Conservation (phyloP, 2,113 vertebrate genomes). For the Tachuris rubrigastra region DNA sequence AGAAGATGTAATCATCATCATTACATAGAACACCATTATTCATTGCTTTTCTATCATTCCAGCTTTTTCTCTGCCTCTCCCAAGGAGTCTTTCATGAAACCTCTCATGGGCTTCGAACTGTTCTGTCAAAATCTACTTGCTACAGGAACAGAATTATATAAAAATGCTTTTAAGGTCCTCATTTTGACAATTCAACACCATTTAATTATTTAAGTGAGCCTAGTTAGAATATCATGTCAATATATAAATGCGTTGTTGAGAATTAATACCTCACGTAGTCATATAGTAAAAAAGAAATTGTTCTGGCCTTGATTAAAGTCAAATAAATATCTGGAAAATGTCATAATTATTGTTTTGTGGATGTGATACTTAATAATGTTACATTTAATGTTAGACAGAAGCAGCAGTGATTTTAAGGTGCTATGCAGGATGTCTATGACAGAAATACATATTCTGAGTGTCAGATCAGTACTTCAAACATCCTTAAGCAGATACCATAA, state of each 20-base stretch:
- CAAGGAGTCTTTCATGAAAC: background rate
- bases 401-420: background rate
- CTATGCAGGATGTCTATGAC: background rate
- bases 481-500: background rate
- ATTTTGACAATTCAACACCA: background rate
- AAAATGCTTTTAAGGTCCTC: background rate
- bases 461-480: background rate
- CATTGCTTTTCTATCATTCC: background rate
- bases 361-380: background rate
- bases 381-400: background rate
- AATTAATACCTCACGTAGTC: background rate
- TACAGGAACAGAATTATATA: background rate
- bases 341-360: background rate
- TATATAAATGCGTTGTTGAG: rapidly evolving
- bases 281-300: background rate
- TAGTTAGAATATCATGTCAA: background rate
- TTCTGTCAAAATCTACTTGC: background rate
- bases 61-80: background rate
- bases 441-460: background rate
- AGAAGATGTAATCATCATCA: background rate
- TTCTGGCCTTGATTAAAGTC: background rate
- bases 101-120: background rate
- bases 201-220: background rate
- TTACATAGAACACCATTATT: background rate
- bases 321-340: background rate